These are phyloP conservation scores for Pseudanteris insignis DNA, from an alignment of 2,888 invertebrate species.

Conservation along the genomic window DNA sequence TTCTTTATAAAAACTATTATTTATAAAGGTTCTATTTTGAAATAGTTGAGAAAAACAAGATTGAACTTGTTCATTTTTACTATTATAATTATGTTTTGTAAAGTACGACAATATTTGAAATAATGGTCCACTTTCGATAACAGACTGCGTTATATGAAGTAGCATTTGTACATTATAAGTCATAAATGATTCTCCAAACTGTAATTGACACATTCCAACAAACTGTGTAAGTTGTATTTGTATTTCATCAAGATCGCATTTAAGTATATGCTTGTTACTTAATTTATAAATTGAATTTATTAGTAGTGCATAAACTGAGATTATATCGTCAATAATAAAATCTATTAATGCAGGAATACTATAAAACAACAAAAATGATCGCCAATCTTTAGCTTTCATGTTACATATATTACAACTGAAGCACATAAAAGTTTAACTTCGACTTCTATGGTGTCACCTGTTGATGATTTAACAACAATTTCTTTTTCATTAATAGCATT, in stretches of 20 bases:
- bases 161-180: slow-evolving; percentile 10
- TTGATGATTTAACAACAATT: background rate
- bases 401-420: slow-evolving; percentile 1
- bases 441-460: background rate
- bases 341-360: slow-evolving; percentile 8
- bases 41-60: too few species aligned
- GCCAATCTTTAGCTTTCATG: slow-evolving; percentile 21
- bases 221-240: background rate
- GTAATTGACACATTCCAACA: slow-evolving; percentile 7
- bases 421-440: slow-evolving; percentile 1
- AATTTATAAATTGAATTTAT: slow-evolving; percentile 4
- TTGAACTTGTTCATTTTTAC: too few species aligned
- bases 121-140: slow-evolving; percentile 6
- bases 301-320: slow-evolving; percentile 3
- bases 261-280: background rate
- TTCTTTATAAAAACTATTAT: too few species aligned
- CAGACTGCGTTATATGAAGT: slow-evolving; percentile 1
- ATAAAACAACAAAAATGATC: slow-evolving; percentile 7
- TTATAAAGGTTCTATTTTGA: too few species aligned
- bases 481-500: slow-evolving; percentile 10
- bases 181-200: slow-evolving; percentile 7
- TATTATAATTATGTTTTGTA: too few species aligned
- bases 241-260: background rate
- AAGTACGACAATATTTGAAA: slow-evolving; percentile 3
- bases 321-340: background rate